These are phyloP conservation scores for Mnemiopsis leidyi DNA, from an alignment of 37 sponge, comb jelly and placozoan species.

Conservation along the genomic window DNA sequence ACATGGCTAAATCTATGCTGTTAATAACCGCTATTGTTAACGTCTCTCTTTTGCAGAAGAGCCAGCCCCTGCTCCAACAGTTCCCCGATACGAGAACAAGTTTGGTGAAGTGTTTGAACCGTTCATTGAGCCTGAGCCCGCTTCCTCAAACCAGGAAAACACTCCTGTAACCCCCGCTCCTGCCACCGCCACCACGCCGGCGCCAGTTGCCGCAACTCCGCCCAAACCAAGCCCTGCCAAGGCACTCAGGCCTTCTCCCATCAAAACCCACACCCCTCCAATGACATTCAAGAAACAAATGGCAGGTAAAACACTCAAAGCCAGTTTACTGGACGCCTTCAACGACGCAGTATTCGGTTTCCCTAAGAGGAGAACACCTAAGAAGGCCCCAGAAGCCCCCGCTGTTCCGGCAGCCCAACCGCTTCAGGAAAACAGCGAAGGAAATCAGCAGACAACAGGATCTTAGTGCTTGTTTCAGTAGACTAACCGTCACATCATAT, in stretches of 20 bases:
- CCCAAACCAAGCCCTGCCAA: not conserved
- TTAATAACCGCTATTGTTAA: no score
- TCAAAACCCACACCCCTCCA: constrained; percentile 17
- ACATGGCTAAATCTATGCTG: no score
- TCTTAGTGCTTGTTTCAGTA: not conserved
- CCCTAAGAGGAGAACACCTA: not conserved
- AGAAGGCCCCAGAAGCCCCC: not conserved
- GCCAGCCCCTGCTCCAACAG: not conserved
- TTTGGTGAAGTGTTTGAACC: constrained; percentile 57
- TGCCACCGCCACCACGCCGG: not conserved
- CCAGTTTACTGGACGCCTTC: constrained; percentile 33
- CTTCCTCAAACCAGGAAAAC: not conserved
- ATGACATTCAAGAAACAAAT: constrained; percentile 12
- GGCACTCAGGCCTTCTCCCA: not conserved
- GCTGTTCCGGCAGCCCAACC: not conserved
- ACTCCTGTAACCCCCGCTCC: not conserved
- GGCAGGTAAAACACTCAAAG: constrained; percentile 34
- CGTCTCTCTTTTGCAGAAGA: not conserved
- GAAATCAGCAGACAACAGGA: not conserved
- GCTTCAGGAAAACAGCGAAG: not conserved
- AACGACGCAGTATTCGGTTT: constrained; percentile 47
- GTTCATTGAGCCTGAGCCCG: not conserved
- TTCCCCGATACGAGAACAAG: constrained; percentile 23
- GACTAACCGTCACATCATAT: not conserved
- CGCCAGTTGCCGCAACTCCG: not conserved